Conservation (phyloP, 2,888 invertebrate species). For the Orchesellides sinensis region DNA sequence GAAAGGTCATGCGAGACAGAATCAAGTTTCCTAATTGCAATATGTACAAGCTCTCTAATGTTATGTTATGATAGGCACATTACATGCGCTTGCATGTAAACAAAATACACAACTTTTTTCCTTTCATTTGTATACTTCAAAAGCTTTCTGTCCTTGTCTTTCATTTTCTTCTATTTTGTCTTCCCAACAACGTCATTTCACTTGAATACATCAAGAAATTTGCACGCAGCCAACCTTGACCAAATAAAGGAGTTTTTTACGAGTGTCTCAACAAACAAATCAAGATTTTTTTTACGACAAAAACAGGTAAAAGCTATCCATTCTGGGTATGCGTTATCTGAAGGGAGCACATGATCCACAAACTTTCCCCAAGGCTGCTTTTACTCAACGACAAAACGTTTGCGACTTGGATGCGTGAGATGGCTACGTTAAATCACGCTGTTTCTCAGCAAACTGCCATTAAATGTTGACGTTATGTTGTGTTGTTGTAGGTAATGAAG, state of each 20-base stretch:
- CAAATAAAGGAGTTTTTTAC: constrained; percentile 56
- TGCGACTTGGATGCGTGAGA: neutral
- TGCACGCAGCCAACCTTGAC: constrained; percentile 59
- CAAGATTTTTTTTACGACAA: neutral
- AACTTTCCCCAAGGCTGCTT: constrained; percentile 18
- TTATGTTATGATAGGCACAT: too few relatives aligned
- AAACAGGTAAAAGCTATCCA: neutral
- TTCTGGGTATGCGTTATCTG: neutral
- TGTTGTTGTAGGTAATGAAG: constrained; percentile 63
- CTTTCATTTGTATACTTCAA: too few relatives aligned
- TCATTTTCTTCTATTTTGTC: neutral
- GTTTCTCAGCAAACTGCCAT: constrained; percentile 10
- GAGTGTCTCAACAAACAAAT: constrained; percentile 22
- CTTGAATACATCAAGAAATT: too few relatives aligned
- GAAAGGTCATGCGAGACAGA: too few relatives aligned
- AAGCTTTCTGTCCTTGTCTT: too few relatives aligned
- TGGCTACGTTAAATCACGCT: constrained; percentile 18
- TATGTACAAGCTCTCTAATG: too few relatives aligned
- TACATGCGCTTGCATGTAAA: too few relatives aligned
- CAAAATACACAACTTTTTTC: too few relatives aligned
- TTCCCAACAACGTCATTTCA: too few relatives aligned
- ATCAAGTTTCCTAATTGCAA: too few relatives aligned
- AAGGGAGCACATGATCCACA: neutral
- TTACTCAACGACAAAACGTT: too few relatives aligned
- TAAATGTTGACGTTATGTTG: too few relatives aligned